These are phyloP conservation scores for Dinothrombium tinctorium DNA, from an alignment of 1,140 invertebrate species.

Conservation along the genomic window DNA sequence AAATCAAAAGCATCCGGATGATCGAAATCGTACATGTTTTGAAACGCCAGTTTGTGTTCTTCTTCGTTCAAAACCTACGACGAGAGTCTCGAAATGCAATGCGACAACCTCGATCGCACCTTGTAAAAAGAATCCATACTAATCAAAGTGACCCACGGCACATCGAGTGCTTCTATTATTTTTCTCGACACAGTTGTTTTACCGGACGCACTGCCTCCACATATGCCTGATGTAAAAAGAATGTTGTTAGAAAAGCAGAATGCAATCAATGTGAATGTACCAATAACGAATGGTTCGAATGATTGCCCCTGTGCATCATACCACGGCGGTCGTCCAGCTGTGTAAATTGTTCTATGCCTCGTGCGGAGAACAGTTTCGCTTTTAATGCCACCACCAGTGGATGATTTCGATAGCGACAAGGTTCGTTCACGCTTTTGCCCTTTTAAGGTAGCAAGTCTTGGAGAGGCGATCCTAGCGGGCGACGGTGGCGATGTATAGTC, in stretches of 20 bases:
- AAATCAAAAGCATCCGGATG: conserved; percentile 99
- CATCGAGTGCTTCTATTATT: conserved; percentile 87
- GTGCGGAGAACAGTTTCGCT: conserved; percentile 49
- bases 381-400: conserved; percentile 23
- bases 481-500: too few species aligned
- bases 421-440: too few species aligned
- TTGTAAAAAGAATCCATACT: conserved; percentile 99
- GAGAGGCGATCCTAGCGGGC: too few species aligned
- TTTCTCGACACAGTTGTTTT: conserved; percentile 95
- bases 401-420: background rate
- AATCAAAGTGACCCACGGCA: conserved; percentile 92
- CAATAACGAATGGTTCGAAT: conserved; percentile 86
- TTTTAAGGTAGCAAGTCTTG: too few species aligned
- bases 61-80: conserved; percentile 65
- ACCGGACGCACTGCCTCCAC: conserved; percentile 90
- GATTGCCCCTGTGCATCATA: conserved; percentile 75
- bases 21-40: conserved; percentile 96
- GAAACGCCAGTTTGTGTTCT: conserved; percentile 58
- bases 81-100: background rate
- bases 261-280: conserved; percentile 26
- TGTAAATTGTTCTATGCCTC: conserved; percentile 74
- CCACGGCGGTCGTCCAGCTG: conserved; percentile 88
- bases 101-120: conserved; percentile 39
- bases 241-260: conserved; percentile 1
- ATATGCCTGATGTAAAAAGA: conserved; percentile 44